Base-by-base conservation (phyloP, 1,140 invertebrate genomes). In the Brachionus angularis region DNA sequence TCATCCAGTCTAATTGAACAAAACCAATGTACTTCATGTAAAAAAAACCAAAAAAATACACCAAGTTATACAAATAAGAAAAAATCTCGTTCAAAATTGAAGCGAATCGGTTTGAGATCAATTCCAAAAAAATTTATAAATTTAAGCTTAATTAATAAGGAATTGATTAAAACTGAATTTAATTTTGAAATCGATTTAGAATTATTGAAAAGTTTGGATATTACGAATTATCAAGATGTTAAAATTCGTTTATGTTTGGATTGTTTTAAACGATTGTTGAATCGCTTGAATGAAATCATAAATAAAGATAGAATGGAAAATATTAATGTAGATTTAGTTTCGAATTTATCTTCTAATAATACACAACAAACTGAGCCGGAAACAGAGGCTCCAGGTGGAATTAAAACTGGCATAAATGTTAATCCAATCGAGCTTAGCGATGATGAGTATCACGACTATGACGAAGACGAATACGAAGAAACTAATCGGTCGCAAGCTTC, bases 161-260 rank as follows among this genome's bases (percentile, higher is more conserved):
- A 5, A 0, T 23, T 14, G 27, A 34, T 58, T 2, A 16, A 34
- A 23, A 33, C 12, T 23, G 53, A 58, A 29, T 58, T 58, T 36
- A 58, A 58, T 33, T n/a, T 58, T 23, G 53, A 58, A 31, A 58
- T 58, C n/a, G n/a, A n/a, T n/a, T n/a, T n/a, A n/a, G n/a, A n/a
- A n/a, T n/a, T n/a, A n/a, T n/a, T n/a, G n/a, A n/a, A n/a, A n/a
- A n/a, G n/a, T n/a, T n/a, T n/a, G n/a, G n/a, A n/a, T n/a, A n/a
- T n/a, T n/a, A n/a, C n/a, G n/a, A n/a, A n/a, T n/a, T n/a, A n/a
- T n/a, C n/a, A n/a, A n/a, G n/a, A n/a, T n/a, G n/a, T n/a, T n/a
- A n/a, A n/a, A n/a, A n/a, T n/a, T n/a, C n/a, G n/a, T n/a, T n/a
- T 58, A 2, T 58, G 53, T 18, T 23, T 58, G 5, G 53, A 58